Conservation (phyloP, 2,797 vertebrate genomes). For the Rhinoraja longicauda region DNA sequence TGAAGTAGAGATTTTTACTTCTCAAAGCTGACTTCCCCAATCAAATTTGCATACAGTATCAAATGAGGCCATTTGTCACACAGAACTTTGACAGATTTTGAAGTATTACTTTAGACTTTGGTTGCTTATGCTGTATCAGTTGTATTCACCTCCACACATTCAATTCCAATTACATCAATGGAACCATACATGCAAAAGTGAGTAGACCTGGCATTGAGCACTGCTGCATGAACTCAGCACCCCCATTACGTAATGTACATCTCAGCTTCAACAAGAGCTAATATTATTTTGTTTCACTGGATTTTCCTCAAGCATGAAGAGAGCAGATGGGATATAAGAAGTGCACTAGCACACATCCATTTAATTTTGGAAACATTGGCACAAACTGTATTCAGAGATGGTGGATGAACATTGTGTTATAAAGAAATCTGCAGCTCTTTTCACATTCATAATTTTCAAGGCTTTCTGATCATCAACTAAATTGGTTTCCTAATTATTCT, state of each 20-base stretch:
- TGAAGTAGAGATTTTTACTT: neutral
- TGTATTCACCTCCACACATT: too few species aligned
- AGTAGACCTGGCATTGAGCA: too few species aligned
- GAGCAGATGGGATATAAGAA: neutral
- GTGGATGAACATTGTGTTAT: neutral
- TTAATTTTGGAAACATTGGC: neutral
- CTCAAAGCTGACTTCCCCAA: neutral
- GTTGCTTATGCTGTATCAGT: too few species aligned
- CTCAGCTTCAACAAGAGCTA: neutral
- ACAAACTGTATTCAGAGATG: neutral
- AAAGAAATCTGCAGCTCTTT: neutral
- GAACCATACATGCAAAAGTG: too few species aligned
- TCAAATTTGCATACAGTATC: neutral
- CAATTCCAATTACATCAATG: too few species aligned
- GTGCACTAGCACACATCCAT: neutral
- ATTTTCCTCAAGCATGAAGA: neutral
- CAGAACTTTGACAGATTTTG: neutral
- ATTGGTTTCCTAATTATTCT: neutral
- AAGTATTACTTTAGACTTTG: neutral
- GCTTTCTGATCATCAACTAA: neutral
- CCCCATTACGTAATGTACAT: neutral
- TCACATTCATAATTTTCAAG: neutral
- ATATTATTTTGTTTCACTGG: neutral
- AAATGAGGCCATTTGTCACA: neutral
- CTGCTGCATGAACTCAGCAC: too few species aligned